These are phyloP conservation scores for Halichoeres trimaculatus DNA, from an alignment of 2,113 vertebrate species.

Conservation along the genomic window DNA sequence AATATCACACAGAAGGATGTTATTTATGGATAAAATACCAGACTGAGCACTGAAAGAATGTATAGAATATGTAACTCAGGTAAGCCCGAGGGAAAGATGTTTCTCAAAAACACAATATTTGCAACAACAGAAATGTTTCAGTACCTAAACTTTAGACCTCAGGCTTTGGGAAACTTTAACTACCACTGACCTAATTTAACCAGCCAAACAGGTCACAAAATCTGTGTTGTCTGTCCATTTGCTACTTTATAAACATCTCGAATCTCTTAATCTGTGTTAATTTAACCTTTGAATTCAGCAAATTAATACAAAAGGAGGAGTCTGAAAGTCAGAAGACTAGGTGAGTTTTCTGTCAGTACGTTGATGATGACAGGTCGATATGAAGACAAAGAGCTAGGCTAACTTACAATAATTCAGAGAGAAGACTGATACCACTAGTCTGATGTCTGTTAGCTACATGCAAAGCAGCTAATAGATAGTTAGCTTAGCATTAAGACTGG, in stretches of 20 bases:
- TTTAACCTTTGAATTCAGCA: not conserved
- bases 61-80: not conserved
- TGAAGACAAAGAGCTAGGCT: not conserved
- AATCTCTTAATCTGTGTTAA: slow-evolving; percentile 1
- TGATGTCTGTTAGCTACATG: not conserved
- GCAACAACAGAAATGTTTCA: not conserved
- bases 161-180: not conserved
- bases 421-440: not conserved
- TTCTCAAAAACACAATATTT: not conserved
- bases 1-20: not conserved
- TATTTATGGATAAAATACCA: not conserved
- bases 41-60: not conserved
- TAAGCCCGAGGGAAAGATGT: not conserved
- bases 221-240: not conserved
- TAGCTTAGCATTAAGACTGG: not conserved
- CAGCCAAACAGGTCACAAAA: not conserved
- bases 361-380: not conserved
- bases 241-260: not conserved
- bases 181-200: not conserved
- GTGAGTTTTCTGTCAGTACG: not conserved
- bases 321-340: slow-evolving; percentile 8
- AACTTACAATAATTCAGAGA: not conserved
- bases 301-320: not conserved
- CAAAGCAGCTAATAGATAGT: not conserved
- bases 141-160: not conserved